Percentiles rank a stretch among this genome's conserved stretches.
These are phyloP conservation scores for Leiothrix lutea DNA, from an alignment of 2,113 vertebrate genomes.

Conservation along the genomic window DNA sequence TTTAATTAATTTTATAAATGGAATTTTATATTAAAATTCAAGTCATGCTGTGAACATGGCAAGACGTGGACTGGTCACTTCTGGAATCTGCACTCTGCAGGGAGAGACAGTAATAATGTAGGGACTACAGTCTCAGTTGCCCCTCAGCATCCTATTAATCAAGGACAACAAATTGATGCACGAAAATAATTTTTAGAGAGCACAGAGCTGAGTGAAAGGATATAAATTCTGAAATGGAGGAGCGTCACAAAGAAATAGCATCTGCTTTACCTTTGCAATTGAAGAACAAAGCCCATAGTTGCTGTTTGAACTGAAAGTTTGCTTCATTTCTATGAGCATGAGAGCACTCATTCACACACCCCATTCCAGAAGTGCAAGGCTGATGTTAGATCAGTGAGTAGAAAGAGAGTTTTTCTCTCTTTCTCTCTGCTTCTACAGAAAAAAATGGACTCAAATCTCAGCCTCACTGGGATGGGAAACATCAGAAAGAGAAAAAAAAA, in stretches of 20 bases:
- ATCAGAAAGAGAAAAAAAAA: not conserved
- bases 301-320: not conserved
- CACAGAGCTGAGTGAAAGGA: not conserved
- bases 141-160: not conserved
- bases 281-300: not conserved
- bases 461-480: not conserved
- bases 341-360: rapidly evolving
- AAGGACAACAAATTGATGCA: not conserved
- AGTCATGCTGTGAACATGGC: not conserved
- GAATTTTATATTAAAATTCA: not conserved
- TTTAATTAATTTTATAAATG: constrained; percentile 10
- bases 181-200: not conserved
- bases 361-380: not conserved
- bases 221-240: not conserved
- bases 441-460: not conserved
- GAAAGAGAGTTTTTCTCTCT: not conserved
- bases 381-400: not conserved
- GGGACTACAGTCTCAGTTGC: rapidly evolving
- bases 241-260: not conserved
- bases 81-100: not conserved
- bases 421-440: not conserved
- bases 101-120: not conserved
- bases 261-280: not conserved
- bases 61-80: not conserved
- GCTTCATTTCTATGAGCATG: not conserved